Evolutionary conservation across 1,140 invertebrate genomes (phyloP).

Genomic region (Eriocheir sinensis): DNA sequence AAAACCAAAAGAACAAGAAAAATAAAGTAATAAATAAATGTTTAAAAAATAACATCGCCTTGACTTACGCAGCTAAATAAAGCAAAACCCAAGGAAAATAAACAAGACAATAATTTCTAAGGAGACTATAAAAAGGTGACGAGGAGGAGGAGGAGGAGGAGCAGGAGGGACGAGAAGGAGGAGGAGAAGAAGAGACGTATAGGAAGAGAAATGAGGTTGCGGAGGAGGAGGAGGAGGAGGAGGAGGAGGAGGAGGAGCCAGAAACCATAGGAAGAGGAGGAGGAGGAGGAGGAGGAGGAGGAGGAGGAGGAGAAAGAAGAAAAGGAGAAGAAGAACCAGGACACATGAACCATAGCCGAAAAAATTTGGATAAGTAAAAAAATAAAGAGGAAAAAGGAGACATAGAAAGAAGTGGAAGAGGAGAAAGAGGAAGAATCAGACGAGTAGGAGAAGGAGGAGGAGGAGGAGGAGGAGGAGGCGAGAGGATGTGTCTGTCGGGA

Average conservation of each 20-base stretch:
- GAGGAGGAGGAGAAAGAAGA: neutral
- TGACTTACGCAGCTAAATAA: too few species aligned
- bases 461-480: neutral
- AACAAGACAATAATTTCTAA: too few species aligned
- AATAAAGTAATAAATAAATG: too few species aligned
- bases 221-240: neutral
- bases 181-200: neutral
- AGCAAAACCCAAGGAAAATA: too few species aligned
- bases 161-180: neutral
- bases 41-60: too few species aligned
- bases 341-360: neutral
- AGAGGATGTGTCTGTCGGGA: neutral
- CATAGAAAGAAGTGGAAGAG: neutral
- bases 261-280: neutral
- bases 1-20: too few species aligned
- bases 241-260: neutral
- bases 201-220: neutral
- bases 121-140: neutral
- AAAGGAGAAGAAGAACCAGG: neutral
- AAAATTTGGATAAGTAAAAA: neutral
- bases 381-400: neutral
- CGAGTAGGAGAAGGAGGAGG: neutral
- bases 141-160: neutral
- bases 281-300: neutral
- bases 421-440: neutral